phyloP scores from a whole-genome alignment of 2,113 vertebrate species.

The Lathamus discolor region DNA sequence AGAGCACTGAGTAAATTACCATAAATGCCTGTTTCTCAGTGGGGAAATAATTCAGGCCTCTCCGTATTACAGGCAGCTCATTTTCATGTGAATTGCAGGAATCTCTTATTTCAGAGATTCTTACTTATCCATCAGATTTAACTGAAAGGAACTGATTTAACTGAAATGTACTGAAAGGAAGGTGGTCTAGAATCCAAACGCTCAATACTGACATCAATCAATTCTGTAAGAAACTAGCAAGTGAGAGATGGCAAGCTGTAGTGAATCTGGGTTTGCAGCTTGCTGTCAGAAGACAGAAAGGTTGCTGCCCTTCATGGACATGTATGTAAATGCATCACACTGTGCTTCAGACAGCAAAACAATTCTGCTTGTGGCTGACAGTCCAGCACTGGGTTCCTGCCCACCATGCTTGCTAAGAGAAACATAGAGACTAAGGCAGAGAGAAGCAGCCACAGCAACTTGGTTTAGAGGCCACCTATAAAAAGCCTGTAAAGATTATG shows the following conservation, averaged over 20 bases:
- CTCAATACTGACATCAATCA: not conserved
- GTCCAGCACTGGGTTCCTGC: not conserved
- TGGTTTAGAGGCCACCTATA: not conserved
- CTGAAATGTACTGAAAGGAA: not conserved
- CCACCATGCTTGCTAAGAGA: not conserved
- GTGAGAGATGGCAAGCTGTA: not conserved
- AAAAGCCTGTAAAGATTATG: not conserved
- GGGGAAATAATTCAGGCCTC: not conserved
- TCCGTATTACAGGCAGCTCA: not conserved
- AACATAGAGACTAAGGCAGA: not conserved
- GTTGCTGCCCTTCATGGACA: not conserved
- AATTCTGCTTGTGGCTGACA: not conserved
- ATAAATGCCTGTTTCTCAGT: not conserved
- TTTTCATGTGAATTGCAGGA: not conserved
- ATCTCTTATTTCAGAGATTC: not conserved
- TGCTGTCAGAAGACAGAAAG: not conserved
- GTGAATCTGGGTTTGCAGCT: not conserved
- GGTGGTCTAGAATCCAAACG: not conserved
- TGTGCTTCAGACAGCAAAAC: not conserved
- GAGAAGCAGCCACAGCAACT: not conserved
- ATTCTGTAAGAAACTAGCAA: not conserved
- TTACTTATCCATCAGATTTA: not conserved
- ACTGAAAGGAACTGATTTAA: not conserved
- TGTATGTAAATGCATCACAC: accelerated
- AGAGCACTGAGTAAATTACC: not conserved